Evolutionary conservation across 2,797 vertebrate genomes (phyloP).

Genomic region (Limosa lapponica): DNA sequence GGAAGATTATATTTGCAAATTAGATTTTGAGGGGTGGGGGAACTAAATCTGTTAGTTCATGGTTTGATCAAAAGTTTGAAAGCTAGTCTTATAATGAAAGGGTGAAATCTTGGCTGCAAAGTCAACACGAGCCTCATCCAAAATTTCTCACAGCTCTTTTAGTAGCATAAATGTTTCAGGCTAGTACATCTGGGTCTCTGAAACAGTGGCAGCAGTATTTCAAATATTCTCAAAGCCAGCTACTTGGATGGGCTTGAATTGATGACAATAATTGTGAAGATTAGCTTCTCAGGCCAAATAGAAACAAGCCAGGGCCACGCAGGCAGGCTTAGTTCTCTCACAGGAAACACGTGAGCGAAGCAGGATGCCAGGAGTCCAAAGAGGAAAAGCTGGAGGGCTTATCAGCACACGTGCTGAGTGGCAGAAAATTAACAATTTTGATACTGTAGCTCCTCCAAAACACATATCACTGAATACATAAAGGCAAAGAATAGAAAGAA

Average conservation of each 20-base stretch:
- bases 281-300: conserved; percentile 32
- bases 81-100: background rate
- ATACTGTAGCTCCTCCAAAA: background rate
- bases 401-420: background rate
- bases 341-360: background rate
- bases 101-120: conserved; percentile 30
- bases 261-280: conserved; percentile 32
- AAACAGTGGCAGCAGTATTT: conserved; percentile 61
- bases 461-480: background rate
- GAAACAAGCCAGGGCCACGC: background rate
- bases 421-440: conserved; percentile 23
- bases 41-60: background rate
- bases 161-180: conserved; percentile 42
- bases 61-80: conserved; percentile 35
- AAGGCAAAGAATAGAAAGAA: background rate
- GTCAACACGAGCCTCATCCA: background rate
- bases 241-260: conserved; percentile 56
- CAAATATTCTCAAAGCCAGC: conserved; percentile 50
- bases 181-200: conserved; percentile 46
- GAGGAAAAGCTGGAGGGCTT: background rate
- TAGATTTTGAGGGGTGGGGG: background rate
- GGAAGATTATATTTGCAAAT: conserved; percentile 32
- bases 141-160: conserved; percentile 59
- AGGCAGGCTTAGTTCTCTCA: conserved; percentile 16
- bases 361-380: conserved; percentile 19